Base-by-base conservation (phyloP, 2,888 invertebrate genomes). In the Liopterus haemorrhoidalis region DNA sequence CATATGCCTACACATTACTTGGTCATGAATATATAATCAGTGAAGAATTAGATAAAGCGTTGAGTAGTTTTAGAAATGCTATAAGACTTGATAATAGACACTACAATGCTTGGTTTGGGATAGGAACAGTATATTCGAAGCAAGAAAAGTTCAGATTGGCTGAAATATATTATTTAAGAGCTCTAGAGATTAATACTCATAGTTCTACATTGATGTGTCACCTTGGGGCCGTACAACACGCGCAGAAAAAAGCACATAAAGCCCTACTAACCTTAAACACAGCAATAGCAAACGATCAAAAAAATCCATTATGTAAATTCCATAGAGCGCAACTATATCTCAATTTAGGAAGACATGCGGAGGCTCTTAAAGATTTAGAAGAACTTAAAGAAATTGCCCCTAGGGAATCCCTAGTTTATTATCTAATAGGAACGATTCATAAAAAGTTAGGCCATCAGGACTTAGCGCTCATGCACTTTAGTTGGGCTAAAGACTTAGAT, bases 71-170 rank as follows among this genome's bases (percentile, higher is more conserved):
- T 65, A 77, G 95, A 57, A 88, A 87, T 55, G 94, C 96, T 2
- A 84, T 95, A 25, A 76, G 90, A 53, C 80, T 94, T 42, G 92
- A 96, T 70, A 82, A 90, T 1, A 77, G 94, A 41, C 95, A 96
- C 70, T 99, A 97, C 64, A 95, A 96, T 60, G 95, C 97, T 5
- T 96, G 96, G 95, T 97, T 93, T 67, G 99, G 99, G 39, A 86
- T 99, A 52, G 97, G 96, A 15, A 88, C 95, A 56, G 95, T 99
- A 51, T 94, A 91, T 66, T 94, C 94, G 46, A 93, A 96, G 59
- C 94, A 96, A 67, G 97, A 99, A 65, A 85, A 94, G 52, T 94
- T 87, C 71, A 82, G 82, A 59, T 72, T 93, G 49, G 96, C 97
- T 0, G 92, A 94, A 64, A 77, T 90, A 51, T 90, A 95, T 66